phyloP scores from a whole-genome alignment of 2,113 vertebrate genomes.

The Oostethus manadensis region DNA sequence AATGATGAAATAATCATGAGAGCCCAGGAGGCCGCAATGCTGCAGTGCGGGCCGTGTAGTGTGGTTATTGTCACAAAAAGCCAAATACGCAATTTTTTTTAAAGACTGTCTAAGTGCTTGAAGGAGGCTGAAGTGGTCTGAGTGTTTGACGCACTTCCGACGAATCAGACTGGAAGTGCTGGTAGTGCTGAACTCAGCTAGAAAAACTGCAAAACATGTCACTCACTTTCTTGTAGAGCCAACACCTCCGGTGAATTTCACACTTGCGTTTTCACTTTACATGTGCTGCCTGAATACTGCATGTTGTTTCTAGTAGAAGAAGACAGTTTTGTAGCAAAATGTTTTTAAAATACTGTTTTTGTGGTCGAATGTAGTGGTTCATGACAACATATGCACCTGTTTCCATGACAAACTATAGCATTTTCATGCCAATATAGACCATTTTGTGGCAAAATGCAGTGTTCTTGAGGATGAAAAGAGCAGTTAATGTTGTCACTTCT shows the following conservation, averaged over 20 bases:
- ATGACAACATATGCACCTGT: neutral
- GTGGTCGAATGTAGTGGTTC: neutral
- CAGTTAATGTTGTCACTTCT: no score
- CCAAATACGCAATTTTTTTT: neutral
- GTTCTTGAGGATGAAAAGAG: neutral
- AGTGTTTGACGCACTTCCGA: conserved; percentile 6
- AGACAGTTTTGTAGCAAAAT: no score
- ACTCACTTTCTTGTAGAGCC: neutral
- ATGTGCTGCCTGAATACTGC: no score
- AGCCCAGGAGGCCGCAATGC: conserved; percentile 11
- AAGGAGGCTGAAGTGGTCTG: neutral
- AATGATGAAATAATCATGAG: conserved; percentile 69
- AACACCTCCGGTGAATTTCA: no score
- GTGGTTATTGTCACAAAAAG: neutral
- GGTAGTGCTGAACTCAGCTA: conserved; percentile 6
- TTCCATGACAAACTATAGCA: neutral
- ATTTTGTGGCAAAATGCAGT: neutral
- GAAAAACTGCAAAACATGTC: conserved; percentile 11
- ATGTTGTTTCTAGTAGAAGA: no score
- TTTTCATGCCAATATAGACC: neutral
- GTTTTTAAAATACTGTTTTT: neutral
- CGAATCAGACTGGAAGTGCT: conserved; percentile 25
- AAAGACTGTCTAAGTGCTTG: neutral
- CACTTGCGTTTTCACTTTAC: no score
- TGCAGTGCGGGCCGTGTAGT: neutral